These are phyloP conservation scores for Dicrurus megarhynchus DNA, from an alignment of 2,113 vertebrate species.

Conservation along the genomic window DNA sequence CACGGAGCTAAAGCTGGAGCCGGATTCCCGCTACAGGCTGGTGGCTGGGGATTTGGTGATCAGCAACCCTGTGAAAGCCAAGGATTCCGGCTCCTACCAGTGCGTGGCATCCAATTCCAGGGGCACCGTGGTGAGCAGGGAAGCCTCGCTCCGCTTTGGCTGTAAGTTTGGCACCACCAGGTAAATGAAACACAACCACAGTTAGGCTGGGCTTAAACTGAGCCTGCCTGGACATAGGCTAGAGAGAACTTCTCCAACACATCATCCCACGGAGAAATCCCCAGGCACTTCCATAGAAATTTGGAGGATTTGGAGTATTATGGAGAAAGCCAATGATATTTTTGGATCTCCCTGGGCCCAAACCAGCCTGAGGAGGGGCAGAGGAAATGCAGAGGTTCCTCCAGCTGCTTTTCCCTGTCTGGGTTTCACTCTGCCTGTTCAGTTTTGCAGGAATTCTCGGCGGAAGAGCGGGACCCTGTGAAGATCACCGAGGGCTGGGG, in stretches of 20 bases:
- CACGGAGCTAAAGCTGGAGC: conserved; percentile 82
- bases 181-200: background rate
- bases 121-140: conserved; percentile 90
- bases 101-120: conserved; percentile 90
- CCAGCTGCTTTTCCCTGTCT: background rate
- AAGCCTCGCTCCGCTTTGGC: conserved; percentile 90
- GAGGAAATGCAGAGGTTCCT: fast-evolving
- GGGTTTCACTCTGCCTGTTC: background rate
- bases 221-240: background rate
- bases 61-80: conserved; percentile 77
- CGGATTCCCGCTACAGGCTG: conserved; percentile 82
- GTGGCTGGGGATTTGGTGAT: conserved; percentile 93
- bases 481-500: conserved; percentile 87
- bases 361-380: background rate
- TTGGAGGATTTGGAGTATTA: background rate
- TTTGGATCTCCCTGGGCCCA: background rate
- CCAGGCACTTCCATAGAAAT: fast-evolving
- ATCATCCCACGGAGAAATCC: background rate
- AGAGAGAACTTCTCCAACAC: background rate
- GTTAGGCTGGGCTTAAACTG: background rate
- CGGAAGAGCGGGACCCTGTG: conserved; percentile 86
- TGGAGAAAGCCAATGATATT: background rate
- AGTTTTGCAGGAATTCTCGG: conserved; percentile 94
- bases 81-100: conserved; percentile 91
- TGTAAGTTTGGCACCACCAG: conserved; percentile 79